phyloP scores from a whole-genome alignment of 2,888 invertebrate species.

The Oscheius sp. region DNA sequence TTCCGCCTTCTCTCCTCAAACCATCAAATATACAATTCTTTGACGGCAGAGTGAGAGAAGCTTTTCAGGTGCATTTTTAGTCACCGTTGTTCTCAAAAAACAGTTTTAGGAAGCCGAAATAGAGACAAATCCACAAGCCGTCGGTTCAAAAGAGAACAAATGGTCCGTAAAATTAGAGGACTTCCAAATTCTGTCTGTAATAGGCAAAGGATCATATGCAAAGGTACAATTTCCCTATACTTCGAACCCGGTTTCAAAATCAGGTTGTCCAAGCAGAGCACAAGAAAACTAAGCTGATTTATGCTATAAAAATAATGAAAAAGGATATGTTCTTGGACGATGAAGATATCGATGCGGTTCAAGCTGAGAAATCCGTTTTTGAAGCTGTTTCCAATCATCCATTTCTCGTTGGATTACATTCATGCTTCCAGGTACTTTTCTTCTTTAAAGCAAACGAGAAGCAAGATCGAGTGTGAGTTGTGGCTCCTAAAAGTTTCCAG shows the following conservation, averaged over 20 bases:
- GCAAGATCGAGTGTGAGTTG: too few relatives aligned
- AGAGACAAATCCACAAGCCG: slow-evolving; percentile 17
- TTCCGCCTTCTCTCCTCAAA: background rate
- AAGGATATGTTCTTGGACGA: slow-evolving; percentile 98
- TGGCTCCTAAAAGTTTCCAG: too few relatives aligned
- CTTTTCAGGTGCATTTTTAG: slow-evolving; percentile 52
- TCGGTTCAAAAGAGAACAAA: slow-evolving; percentile 3
- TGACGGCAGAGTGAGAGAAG: slow-evolving; percentile 48
- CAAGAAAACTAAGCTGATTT: slow-evolving; percentile 91
- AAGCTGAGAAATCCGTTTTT: slow-evolving; percentile 99
- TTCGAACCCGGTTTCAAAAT: background rate
- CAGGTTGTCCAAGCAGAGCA: slow-evolving; percentile 83
- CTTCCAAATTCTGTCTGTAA: slow-evolving; percentile 96
- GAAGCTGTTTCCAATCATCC: slow-evolving; percentile 99
- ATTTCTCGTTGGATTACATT: slow-evolving; percentile 97
- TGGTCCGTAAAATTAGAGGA: slow-evolving; percentile 83
- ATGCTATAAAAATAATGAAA: slow-evolving; percentile 99
- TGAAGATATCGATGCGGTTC: slow-evolving; percentile 88
- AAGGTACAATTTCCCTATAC: slow-evolving; percentile 80
- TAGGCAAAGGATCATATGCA: slow-evolving; percentile 97
- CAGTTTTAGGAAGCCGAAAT: slow-evolving; percentile 47
- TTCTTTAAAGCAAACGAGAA: background rate
- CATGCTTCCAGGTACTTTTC: slow-evolving; percentile 88
- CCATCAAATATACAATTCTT: slow-evolving; percentile 19
- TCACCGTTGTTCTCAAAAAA: background rate